phyloP scores from a whole-genome alignment of 2,797 vertebrate species.

The Syngnathus rostellatus region DNA sequence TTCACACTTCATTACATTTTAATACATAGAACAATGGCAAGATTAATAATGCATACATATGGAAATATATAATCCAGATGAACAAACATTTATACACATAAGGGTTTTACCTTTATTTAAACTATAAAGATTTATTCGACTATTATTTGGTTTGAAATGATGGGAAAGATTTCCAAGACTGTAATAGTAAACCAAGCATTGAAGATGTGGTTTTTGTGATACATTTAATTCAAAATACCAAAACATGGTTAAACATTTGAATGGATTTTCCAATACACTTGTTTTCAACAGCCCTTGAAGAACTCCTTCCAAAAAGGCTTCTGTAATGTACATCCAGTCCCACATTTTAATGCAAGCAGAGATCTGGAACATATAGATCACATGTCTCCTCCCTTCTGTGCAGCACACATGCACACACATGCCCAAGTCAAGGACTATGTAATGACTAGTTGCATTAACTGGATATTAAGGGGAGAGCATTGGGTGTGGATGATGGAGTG shows the following conservation, averaged over 20 bases:
- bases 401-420: conserved; percentile 6
- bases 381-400: not conserved
- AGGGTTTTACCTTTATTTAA: not conserved
- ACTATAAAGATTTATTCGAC: not conserved
- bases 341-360: conserved; percentile 36
- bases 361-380: conserved; percentile 46
- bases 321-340: conserved; percentile 15
- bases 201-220: no score
- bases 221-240: no score
- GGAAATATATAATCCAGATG: conserved; percentile 23
- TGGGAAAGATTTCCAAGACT: no score
- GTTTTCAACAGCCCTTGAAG: no score
- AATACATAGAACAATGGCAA: conserved; percentile 64
- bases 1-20: conserved; percentile 77
- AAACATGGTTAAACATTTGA: no score
- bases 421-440: conserved; percentile 15
- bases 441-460: conserved; percentile 34
- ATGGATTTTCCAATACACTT: no score
- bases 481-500: conserved; percentile 27
- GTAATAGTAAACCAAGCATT: no score
- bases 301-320: no score
- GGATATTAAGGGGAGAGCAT: conserved; percentile 11
- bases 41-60: conserved; percentile 21
- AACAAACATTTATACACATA: conserved; percentile 8
- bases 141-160: no score